Base-by-base conservation (phyloP, 2,113 vertebrate genomes). In the Scortum barcoo region DNA sequence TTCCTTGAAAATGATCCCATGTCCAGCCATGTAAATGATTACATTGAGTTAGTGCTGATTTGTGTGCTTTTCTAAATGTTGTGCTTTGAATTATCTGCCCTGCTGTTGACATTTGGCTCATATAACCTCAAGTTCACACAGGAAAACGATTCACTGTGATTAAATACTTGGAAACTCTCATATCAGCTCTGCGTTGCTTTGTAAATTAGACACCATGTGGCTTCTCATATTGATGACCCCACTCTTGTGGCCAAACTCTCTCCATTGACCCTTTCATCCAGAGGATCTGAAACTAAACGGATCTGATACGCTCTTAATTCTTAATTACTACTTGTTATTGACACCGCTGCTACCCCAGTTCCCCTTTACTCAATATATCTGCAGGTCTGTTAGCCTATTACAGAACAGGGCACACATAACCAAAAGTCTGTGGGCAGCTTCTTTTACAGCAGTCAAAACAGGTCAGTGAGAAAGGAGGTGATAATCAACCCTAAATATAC, bases 401-500 rank as follows among this genome's bases (percentile, higher is more conserved):
- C 11, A 57, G 50, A 44, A 24, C 2, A 13, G 17, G 14, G 40
- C 19, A 9, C 2, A 62, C 7, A 24, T 56, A 48, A 33, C 44
- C 75, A 10, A 76, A 83, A 85, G 63, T 67, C 46, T 58, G 19
- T 50, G 40, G 38, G 26, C 44, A 61, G 42, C 20, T 60, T 87
- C 53, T 80, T 76, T 77, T 61, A 78, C 26, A 79, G 61, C 74
- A 85, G 79, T 77, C 66, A 79, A 89, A 88, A 76, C 81, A 80
- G 80, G 77, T 87, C 90, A 83, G 60, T 72, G 60, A 61, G 67
- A 78, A 75, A 71, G 70, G 57, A 88, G 50, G 72, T 82, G 88
- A 87, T 91, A 91, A 92, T 94, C 86, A 80, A 78, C 48, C 72
- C 89, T 94, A 94, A 94, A 94, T 92, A 94, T 92, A 94, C 62